A percentile compares a stretch with the other conserved stretches of the same genome.
phyloP scores from a whole-genome alignment of 2,888 invertebrate genomes.

The Synanthedon andrenaeformis region DNA sequence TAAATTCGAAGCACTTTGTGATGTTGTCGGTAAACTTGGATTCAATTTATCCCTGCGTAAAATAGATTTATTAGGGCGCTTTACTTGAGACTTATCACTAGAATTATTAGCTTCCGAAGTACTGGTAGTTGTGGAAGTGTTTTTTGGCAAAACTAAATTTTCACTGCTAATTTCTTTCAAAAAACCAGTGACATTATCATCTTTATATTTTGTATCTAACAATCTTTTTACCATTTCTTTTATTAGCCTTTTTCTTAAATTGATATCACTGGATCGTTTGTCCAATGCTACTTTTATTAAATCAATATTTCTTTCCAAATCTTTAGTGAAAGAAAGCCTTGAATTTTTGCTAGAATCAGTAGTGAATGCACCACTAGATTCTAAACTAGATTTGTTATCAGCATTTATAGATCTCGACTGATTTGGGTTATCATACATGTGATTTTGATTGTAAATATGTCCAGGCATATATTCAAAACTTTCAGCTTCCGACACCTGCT shows the following conservation, averaged over 20 bases:
- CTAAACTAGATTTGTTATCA: slow-evolving; percentile 56
- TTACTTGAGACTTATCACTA: slow-evolving; percentile 19
- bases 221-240: slow-evolving; percentile 75
- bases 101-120: slow-evolving; percentile 49
- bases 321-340: slow-evolving; percentile 60
- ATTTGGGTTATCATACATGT: slow-evolving; percentile 17
- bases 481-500: slow-evolving; percentile 69
- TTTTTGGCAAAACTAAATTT: slow-evolving; percentile 23
- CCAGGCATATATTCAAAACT: slow-evolving; percentile 77
- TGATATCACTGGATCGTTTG: slow-evolving; percentile 69
- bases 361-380: slow-evolving; percentile 48
- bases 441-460: slow-evolving; percentile 69
- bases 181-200: slow-evolving; percentile 67
- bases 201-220: slow-evolving; percentile 69
- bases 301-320: slow-evolving; percentile 73
- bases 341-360: slow-evolving; percentile 56
- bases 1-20: slow-evolving; percentile 59
- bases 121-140: slow-evolving; percentile 41
- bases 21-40: slow-evolving; percentile 44
- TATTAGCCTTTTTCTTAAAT: slow-evolving; percentile 73
- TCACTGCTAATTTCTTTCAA: slow-evolving; percentile 48
- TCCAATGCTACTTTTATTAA: slow-evolving; percentile 71
- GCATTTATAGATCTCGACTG: slow-evolving; percentile 21
- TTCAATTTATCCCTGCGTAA: slow-evolving; percentile 48
- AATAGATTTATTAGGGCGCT: slow-evolving; percentile 53